These are phyloP conservation scores for Pseudonaja textilis DNA, from an alignment of 2,113 vertebrate species.

Conservation along the genomic window DNA sequence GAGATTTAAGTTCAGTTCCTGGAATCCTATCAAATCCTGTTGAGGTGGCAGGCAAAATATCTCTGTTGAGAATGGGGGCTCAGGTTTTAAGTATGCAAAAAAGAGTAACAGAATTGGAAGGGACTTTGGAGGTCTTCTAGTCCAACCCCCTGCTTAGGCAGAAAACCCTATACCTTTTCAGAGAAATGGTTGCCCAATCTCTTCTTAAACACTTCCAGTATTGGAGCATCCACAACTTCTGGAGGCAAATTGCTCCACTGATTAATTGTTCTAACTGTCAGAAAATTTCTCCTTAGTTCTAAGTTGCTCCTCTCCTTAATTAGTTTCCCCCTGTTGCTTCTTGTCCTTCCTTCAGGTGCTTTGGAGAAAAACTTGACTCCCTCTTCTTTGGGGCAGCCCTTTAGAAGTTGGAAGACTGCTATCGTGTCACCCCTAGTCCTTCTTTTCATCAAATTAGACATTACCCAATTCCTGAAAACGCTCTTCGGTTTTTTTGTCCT, in stretches of 20 bases:
- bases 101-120: background rate
- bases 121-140: background rate
- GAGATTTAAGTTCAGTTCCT: background rate
- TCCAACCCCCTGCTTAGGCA: too few relatives aligned
- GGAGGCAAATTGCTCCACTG: background rate
- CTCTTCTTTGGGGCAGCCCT: background rate
- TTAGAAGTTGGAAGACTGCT: background rate
- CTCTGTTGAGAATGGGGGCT: background rate
- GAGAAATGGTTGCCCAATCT: background rate
- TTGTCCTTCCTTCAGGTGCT: background rate
- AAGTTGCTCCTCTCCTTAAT: background rate
- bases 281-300: background rate
- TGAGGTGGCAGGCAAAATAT: background rate
- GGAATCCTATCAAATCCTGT: background rate
- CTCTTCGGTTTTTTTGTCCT: background rate
- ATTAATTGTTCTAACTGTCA: background rate
- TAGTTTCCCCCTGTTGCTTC: background rate
- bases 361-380: background rate
- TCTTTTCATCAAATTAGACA: background rate
- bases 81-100: background rate
- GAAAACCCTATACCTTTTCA: background rate
- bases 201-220: background rate
- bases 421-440: background rate
- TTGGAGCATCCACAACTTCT: background rate
- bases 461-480: background rate